Percentiles rank a stretch among this genome's conserved stretches.
phyloP scores from a whole-genome alignment of 2,888 invertebrate species.

The Chrysopilus asiliformis region DNA sequence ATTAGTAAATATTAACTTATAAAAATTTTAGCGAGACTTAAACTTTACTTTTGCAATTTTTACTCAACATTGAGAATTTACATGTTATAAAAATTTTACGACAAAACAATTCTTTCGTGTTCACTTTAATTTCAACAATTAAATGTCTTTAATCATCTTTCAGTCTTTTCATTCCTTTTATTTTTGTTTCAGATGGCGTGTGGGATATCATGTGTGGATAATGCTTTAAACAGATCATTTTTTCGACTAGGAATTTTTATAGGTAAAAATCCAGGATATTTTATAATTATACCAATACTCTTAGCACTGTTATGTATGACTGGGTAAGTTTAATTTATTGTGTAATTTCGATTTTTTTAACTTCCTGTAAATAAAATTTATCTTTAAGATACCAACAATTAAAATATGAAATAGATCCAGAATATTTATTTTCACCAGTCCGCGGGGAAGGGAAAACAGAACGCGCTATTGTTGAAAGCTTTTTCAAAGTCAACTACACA shows the following conservation, averaged over 20 bases:
- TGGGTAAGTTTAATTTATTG: constrained; percentile 39
- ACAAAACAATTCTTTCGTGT: too few species aligned
- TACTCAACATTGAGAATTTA: too few species aligned
- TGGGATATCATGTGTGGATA: constrained; percentile 63
- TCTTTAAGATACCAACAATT: constrained; percentile 54
- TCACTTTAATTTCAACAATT: too few species aligned
- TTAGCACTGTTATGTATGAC: constrained; percentile 70
- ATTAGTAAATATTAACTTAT: too few species aligned
- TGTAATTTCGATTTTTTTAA: not conserved
- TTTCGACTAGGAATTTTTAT: constrained; percentile 67
- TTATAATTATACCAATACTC: constrained; percentile 74
- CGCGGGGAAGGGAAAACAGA: constrained; percentile 76
- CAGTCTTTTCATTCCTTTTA: too few species aligned
- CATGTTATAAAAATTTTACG: too few species aligned
- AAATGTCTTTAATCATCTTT: too few species aligned
- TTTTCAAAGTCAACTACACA: constrained; percentile 80
- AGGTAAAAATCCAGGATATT: constrained; percentile 74
- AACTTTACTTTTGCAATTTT: too few species aligned
- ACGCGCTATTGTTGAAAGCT: constrained; percentile 64
- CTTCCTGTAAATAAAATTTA: not conserved
- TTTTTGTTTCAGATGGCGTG: constrained; percentile 51
- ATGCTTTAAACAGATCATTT: constrained; percentile 64
- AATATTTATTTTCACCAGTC: constrained; percentile 81
- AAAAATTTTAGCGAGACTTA: too few species aligned
- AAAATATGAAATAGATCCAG: constrained; percentile 83